Conservation (phyloP, 2,888 invertebrate species). For the Horisme vitalbata region DNA sequence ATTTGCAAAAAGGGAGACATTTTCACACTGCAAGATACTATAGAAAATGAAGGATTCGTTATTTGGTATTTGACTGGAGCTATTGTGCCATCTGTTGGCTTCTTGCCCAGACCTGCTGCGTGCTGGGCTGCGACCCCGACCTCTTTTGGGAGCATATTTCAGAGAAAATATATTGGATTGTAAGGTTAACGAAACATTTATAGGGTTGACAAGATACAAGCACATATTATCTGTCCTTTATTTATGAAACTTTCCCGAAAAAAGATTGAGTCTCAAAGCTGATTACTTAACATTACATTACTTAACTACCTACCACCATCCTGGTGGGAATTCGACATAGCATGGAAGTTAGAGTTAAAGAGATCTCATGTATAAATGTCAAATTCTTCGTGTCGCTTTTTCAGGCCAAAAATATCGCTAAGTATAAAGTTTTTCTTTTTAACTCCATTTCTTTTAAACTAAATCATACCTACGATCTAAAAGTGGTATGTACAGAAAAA, state of each 20-base stretch:
- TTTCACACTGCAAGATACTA: not conserved
- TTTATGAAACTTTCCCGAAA: conserved; percentile 11
- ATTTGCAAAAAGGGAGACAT: too few species aligned
- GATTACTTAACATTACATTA: conserved; percentile 15
- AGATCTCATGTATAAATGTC: conserved; percentile 10
- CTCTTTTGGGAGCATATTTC: conserved; percentile 43
- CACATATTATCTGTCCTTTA: conserved; percentile 15
- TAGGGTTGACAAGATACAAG: conserved; percentile 28
- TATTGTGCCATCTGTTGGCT: conserved; percentile 72
- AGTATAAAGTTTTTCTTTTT: too few species aligned
- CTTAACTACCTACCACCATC: too few species aligned
- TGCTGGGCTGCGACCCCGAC: conserved; percentile 46
- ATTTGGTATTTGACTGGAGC: conserved; percentile 36
- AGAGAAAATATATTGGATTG: conserved; percentile 37
- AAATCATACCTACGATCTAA: too few species aligned
- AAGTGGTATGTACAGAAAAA: conserved; percentile 13
- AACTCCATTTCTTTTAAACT: too few species aligned
- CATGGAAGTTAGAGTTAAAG: conserved; percentile 12
- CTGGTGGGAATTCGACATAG: too few species aligned
- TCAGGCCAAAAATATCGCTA: too few species aligned
- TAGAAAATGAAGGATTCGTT: not conserved
- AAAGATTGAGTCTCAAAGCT: conserved; percentile 11
- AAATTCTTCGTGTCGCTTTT: too few species aligned
- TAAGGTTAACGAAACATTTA: conserved; percentile 36
- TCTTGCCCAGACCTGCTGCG: conserved; percentile 56